These are phyloP conservation scores for Papilio elwesi DNA, from an alignment of 2,888 invertebrate genomes.

Conservation along the genomic window DNA sequence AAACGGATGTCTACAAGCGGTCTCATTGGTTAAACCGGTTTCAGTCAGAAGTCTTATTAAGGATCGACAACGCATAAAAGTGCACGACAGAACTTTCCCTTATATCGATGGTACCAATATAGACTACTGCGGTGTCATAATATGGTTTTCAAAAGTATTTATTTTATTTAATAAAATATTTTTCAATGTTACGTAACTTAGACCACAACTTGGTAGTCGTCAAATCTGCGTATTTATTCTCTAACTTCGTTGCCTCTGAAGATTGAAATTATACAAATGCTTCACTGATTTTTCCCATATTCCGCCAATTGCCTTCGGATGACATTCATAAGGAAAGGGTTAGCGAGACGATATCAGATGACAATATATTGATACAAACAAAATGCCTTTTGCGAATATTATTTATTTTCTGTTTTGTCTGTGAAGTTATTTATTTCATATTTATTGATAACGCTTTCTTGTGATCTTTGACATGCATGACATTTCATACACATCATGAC, in stretches of 20 bases:
- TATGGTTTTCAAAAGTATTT: background rate
- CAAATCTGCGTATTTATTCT: constrained; percentile 23
- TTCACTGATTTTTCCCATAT: constrained; percentile 34
- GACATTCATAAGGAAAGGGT: constrained; percentile 31
- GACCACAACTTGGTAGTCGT: background rate
- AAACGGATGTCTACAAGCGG: too few relatives aligned
- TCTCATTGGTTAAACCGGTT: too few relatives aligned
- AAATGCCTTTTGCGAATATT: constrained; percentile 5
- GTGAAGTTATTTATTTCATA: background rate
- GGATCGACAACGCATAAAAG: too few relatives aligned
- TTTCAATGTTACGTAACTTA: background rate
- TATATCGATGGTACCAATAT: background rate
- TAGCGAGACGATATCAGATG: constrained; percentile 13
- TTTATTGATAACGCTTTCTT: background rate
- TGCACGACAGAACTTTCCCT: too few relatives aligned
- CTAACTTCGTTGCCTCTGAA: constrained; percentile 23
- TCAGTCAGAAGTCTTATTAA: too few relatives aligned
- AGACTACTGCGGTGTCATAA: background rate
- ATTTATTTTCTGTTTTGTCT: constrained; percentile 23
- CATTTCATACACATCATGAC: too few relatives aligned
- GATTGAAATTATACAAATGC: constrained; percentile 35
- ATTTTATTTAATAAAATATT: background rate
- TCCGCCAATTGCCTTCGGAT: constrained; percentile 37
- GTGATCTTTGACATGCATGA: too few relatives aligned
- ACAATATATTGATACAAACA: constrained; percentile 23